Evolutionary conservation across 2,888 invertebrate species (phyloP), one percentile per base, ranked within the genome.

Genomic region (Eupeodes latifasciatus): DNA sequence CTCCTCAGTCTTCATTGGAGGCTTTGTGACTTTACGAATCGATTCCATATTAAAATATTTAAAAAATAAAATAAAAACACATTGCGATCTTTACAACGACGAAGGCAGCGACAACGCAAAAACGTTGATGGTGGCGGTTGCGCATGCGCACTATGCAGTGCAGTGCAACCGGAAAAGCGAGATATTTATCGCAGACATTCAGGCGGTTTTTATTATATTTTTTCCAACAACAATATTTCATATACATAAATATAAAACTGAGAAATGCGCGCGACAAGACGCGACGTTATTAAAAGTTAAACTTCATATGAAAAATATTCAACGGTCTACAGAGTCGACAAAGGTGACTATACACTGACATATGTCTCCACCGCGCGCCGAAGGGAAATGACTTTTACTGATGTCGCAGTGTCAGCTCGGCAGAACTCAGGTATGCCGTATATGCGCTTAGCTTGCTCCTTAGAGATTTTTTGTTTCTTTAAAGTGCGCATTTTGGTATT

Each of bases 111-210:
- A 36, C 1, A 9, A 16, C 19, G 3, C 27, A 27, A 27, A 27
- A 27, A 27, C 27, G 27, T 27, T 27, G 27, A 27, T 27, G 64
- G 7, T 40, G 40, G 9, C 9, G 40, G 40, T 40, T 5, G 40
- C 40, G 40, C 6, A 7, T 40, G 40, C 40, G 40, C 27, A 27
- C 5, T 10, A 19, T 36, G 51, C 36, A 11, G 16, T 9, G 57
- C 64, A 16, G 19, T 47, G 53, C 62, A 86, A 86, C 85, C 85
- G 85, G 85, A 86, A 86, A 86, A 86, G 74, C 69, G 2, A 74
- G 85, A 86, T 86, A 78, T 82, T 82, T 75, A 86, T 86, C 82
- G 62, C 44, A 86, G 78, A 74, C 74, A 77, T 77, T 71, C 81
- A 81, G 76, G 67, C 77, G 74, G 36, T 74, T 74, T 64, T 77